Conservation (phyloP, 2,113 vertebrate genomes). For the Hippocampus zosterae region DNA sequence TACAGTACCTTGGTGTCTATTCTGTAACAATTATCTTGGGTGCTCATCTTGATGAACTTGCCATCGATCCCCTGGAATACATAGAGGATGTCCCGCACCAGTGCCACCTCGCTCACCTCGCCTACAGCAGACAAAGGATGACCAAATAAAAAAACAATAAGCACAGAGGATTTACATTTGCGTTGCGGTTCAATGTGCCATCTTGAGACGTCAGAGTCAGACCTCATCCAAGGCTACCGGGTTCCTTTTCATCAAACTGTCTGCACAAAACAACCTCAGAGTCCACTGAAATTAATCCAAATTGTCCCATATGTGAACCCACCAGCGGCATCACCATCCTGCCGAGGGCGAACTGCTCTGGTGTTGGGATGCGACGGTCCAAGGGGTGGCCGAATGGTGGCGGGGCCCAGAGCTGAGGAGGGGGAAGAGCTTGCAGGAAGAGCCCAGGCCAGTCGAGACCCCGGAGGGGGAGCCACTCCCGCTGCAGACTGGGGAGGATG, state of each 20-base stretch:
- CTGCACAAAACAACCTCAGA: not conserved
- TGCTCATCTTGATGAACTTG: conserved; percentile 91
- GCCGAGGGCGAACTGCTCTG: conserved; percentile 65
- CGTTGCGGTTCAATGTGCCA: not conserved
- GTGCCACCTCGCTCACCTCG: conserved; percentile 83
- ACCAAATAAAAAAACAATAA: not conserved
- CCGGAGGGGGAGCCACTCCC: conserved; percentile 73
- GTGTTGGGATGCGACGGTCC: conserved; percentile 62
- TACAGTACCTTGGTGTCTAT: conserved; percentile 86
- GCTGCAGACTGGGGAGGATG: conserved; percentile 70
- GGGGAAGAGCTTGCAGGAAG: conserved; percentile 76
- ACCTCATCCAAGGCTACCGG: not conserved
- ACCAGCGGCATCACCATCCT: conserved; percentile 83
- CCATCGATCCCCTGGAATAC: conserved; percentile 99
- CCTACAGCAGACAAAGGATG: conserved; percentile 42
- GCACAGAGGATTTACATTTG: conserved; percentile 2
- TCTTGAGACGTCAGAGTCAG: not conserved
- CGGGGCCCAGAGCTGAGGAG: conserved; percentile 70
- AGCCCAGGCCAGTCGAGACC: conserved; percentile 86
- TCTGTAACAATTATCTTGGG: conserved; percentile 87
- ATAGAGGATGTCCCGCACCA: conserved; percentile 94
- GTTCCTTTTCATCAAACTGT: not conserved
- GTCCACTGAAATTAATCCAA: not conserved
- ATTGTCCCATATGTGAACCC: conserved; percentile 34
- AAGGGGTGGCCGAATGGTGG: conserved; percentile 74